These are phyloP conservation scores for Neosalanx taihuensis DNA, from an alignment of 2,797 vertebrate genomes.

Conservation along the genomic window DNA sequence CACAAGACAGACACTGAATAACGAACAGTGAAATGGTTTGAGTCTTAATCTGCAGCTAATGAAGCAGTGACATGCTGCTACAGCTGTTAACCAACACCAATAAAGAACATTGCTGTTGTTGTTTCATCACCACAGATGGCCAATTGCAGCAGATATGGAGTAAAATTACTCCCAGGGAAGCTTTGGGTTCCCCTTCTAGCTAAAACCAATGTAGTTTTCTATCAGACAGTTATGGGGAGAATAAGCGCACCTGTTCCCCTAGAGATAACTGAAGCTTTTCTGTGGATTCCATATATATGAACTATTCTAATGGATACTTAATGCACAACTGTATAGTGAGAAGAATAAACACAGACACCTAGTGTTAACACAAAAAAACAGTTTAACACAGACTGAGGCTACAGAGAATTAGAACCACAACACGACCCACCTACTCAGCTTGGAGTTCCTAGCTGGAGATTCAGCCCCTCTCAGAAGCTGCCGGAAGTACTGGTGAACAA, in stretches of 20 bases:
- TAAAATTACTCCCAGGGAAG: not conserved
- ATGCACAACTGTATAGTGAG: not conserved
- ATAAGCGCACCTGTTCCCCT: not conserved
- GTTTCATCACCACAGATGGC: no score
- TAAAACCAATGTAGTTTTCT: no score
- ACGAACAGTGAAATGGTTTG: no score
- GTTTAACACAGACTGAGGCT: constrained; percentile 7
- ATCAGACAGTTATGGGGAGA: not conserved
- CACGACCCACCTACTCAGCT: constrained; percentile 85
- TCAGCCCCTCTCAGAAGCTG: constrained; percentile 93
- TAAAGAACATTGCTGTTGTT: no score
- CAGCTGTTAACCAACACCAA: no score
- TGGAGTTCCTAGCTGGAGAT: constrained; percentile 92
- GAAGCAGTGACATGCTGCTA: no score
- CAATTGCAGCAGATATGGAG: no score
- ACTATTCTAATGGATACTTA: constrained; percentile 8
- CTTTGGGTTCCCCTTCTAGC: not conserved
- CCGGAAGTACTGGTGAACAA: constrained; percentile 84
- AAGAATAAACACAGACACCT: not conserved
- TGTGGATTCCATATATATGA: constrained; percentile 3
- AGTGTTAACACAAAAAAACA: not conserved
- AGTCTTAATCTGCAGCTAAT: no score
- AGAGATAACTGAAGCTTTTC: not conserved
- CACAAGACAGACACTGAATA: no score
- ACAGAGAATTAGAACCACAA: not conserved